Conservation (phyloP, 2,888 invertebrate species). For the Lacanobia oleracea region DNA sequence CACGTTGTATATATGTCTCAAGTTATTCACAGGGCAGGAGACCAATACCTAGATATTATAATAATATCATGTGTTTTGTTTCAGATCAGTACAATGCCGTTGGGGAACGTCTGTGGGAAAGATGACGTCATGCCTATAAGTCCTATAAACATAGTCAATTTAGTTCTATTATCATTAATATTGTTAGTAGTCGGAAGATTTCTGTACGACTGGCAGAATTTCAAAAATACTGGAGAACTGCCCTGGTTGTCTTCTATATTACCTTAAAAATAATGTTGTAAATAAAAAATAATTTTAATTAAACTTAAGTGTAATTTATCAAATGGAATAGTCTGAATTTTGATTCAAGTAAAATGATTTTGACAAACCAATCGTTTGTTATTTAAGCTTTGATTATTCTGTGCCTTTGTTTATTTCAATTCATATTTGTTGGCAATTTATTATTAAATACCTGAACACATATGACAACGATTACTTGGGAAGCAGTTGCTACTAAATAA, state of each 20-base stretch:
- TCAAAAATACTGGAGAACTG: slow-evolving; percentile 94
- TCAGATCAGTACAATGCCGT: slow-evolving; percentile 92
- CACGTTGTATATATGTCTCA: too few species aligned
- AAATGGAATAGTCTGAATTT: slow-evolving; percentile 32
- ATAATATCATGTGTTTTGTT: slow-evolving; percentile 70
- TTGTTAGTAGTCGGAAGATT: slow-evolving; percentile 94
- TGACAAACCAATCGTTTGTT: neutral
- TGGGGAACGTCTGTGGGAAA: slow-evolving; percentile 92
- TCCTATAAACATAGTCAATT: slow-evolving; percentile 94
- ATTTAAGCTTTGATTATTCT: neutral
- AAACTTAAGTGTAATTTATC: slow-evolving; percentile 13
- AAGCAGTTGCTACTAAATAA: too few species aligned
- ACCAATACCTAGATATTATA: too few species aligned
- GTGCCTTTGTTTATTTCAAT: neutral
- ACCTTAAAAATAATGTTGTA: slow-evolving; percentile 82
- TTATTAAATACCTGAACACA: too few species aligned
- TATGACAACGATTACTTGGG: too few species aligned
- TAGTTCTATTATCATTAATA: slow-evolving; percentile 92
- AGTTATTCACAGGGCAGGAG: neutral
- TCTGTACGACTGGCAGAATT: slow-evolving; percentile 95
- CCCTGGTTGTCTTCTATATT: slow-evolving; percentile 96
- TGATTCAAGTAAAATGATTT: slow-evolving; percentile 37
- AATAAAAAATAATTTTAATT: neutral
- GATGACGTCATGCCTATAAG: slow-evolving; percentile 89
- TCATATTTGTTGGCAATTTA: too few species aligned